phyloP scores from a whole-genome alignment of 35 echinoderm and acorn worm species.

The Diadema setosum region DNA sequence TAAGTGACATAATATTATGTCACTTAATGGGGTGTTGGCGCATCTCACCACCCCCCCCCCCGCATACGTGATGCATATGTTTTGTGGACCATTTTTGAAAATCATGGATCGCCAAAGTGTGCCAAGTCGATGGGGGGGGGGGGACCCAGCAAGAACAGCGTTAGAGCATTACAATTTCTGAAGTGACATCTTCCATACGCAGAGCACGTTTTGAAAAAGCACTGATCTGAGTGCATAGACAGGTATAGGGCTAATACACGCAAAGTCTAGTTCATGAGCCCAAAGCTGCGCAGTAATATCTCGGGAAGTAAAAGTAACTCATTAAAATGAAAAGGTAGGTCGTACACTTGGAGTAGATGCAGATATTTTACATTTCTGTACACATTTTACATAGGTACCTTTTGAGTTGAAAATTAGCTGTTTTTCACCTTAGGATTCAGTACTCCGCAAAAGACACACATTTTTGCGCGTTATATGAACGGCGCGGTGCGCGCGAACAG shows the following conservation, averaged over 20 bases:
- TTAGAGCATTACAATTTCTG: too few species aligned
- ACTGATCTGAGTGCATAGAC: not conserved
- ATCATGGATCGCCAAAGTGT: too few species aligned
- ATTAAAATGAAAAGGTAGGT: not conserved
- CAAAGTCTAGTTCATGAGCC: not conserved
- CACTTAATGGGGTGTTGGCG: too few species aligned
- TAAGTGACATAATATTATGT: too few species aligned
- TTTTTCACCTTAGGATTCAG: not conserved
- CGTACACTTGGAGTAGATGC: not conserved
- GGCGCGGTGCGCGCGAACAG: too few species aligned
- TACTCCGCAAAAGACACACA: not conserved
- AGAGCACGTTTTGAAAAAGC: not conserved
- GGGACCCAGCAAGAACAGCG: too few species aligned
- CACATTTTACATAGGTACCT: not conserved
- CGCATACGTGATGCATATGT: too few species aligned
- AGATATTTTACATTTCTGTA: not conserved
- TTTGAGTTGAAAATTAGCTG: not conserved
- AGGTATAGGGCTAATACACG: not conserved
- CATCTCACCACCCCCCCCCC: too few species aligned
- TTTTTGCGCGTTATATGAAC: not conserved
- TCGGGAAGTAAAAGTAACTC: not conserved
- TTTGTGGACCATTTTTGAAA: too few species aligned
- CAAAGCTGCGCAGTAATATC: not conserved
- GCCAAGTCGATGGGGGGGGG: too few species aligned
- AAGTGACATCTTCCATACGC: too few species aligned